Percentiles rank a stretch among this genome's conserved stretches.
phyloP scores from a whole-genome alignment of 2,888 invertebrate species.

The Spodoptera picta region DNA sequence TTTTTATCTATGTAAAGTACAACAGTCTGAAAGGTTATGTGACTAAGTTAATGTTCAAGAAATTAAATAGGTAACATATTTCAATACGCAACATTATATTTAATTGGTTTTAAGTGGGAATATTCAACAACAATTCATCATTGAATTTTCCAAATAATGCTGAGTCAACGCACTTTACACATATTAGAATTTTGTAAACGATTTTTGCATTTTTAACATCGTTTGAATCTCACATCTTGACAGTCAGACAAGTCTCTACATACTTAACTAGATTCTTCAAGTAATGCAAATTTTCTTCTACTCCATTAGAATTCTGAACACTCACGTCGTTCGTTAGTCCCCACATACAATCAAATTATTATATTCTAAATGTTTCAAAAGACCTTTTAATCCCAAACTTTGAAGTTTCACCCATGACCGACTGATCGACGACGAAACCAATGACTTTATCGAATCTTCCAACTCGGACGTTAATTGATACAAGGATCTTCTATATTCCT shows the following conservation, averaged over 20 bases:
- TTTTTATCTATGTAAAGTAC: too few species aligned
- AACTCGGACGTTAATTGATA: slow-evolving; percentile 33
- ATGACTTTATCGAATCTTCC: slow-evolving; percentile 12
- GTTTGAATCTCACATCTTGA: background rate
- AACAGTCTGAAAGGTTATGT: too few species aligned
- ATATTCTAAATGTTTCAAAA: slow-evolving; percentile 5
- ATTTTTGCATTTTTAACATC: background rate
- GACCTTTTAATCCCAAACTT: background rate
- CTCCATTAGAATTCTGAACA: slow-evolving; percentile 26
- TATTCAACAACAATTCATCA: too few species aligned
- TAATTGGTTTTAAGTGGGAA: too few species aligned
- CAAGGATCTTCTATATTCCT: slow-evolving; percentile 22
- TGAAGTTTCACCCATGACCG: slow-evolving; percentile 14
- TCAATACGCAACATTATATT: too few species aligned
- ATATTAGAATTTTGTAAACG: too few species aligned
- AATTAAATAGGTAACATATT: too few species aligned
- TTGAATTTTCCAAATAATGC: too few species aligned
- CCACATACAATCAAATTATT: slow-evolving; percentile 15
- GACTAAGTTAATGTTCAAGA: too few species aligned
- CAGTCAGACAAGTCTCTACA: background rate
- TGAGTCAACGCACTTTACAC: too few species aligned
- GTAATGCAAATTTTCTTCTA: slow-evolving; percentile 3
- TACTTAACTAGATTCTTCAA: background rate
- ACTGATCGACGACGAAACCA: slow-evolving; percentile 6
- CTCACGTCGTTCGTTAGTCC: slow-evolving; percentile 6